phyloP scores from a whole-genome alignment of 2,797 vertebrate species.

The Glyptemys insculpta region DNA sequence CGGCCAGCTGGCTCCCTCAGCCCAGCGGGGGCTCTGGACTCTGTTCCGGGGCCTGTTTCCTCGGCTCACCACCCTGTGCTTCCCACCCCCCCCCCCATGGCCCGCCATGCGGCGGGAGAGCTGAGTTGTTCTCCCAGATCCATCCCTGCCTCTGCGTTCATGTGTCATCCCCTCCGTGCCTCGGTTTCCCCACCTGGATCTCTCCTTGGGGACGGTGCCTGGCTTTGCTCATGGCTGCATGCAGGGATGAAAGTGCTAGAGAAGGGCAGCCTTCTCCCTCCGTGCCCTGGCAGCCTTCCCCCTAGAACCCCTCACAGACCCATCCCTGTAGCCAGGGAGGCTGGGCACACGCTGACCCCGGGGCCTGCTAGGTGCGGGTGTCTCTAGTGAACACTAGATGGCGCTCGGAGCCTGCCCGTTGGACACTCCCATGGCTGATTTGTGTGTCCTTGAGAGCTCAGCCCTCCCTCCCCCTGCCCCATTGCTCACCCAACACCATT shows the following conservation, averaged over 20 bases:
- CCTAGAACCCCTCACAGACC: background rate
- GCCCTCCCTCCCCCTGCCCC: too few species aligned
- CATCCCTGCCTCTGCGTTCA: background rate
- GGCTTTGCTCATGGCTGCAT: background rate
- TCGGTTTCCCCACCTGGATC: background rate
- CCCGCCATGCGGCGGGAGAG: rapidly evolving
- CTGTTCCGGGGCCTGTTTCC: too few species aligned
- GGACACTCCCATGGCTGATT: too few species aligned
- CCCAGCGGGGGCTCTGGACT: too few species aligned
- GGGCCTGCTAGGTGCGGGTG: background rate
- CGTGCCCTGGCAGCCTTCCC: background rate
- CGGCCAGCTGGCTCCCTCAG: too few species aligned
- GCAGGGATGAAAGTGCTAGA: background rate
- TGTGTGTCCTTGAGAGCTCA: too few species aligned
- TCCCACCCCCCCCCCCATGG: too few species aligned
- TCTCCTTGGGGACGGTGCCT: background rate
- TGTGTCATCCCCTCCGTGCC: background rate
- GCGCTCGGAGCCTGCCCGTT: background rate
- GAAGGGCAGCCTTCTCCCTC: too few species aligned
- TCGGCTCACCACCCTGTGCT: too few species aligned
- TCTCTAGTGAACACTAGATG: background rate
- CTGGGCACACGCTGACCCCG: rapidly evolving
- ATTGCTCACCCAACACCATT: too few species aligned
- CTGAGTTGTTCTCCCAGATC: background rate
- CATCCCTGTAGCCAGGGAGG: background rate